Conservation (phyloP, 2,888 invertebrate species). For the Phrixothrix hirtus region DNA sequence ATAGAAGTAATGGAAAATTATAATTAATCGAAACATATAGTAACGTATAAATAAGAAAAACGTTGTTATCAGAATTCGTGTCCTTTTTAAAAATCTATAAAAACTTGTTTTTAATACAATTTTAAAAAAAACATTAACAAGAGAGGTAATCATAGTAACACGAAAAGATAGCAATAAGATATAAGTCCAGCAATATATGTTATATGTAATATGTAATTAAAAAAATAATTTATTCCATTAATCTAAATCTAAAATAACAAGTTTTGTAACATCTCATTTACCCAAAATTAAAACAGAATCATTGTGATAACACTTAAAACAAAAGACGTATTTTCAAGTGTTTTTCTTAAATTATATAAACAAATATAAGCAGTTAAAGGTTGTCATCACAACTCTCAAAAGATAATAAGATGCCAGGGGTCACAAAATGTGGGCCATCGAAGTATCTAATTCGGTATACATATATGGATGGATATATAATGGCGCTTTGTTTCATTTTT, state of each 20-base stretch:
- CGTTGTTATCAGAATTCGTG: too few relatives aligned
- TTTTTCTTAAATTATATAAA: slow-evolving; percentile 20
- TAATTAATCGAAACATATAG: too few relatives aligned
- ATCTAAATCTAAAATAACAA: slow-evolving; percentile 8
- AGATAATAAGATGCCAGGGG: slow-evolving; percentile 23
- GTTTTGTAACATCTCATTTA: slow-evolving; percentile 19
- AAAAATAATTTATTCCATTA: neutral
- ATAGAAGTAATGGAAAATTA: too few relatives aligned
- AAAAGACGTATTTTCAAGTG: slow-evolving; percentile 22
- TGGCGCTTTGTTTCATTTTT: slow-evolving; percentile 15
- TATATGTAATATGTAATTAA: neutral
- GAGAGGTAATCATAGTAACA: too few relatives aligned
- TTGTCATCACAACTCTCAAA: slow-evolving; percentile 15
- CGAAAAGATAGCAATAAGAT: too few relatives aligned
- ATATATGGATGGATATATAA: too few relatives aligned
- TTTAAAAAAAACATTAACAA: too few relatives aligned
- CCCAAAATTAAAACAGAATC: slow-evolving; percentile 15
- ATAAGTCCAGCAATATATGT: too few relatives aligned
- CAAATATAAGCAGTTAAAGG: slow-evolving; percentile 18
- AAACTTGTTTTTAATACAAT: neutral
- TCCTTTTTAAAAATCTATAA: too few relatives aligned
- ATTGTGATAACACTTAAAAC: slow-evolving; percentile 16
- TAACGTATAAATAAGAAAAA: too few relatives aligned
- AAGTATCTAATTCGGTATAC: slow-evolving; percentile 21
- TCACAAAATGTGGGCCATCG: slow-evolving; percentile 29